Evolutionary conservation across 1,140 invertebrate species (phyloP), one percentile per base, ranked within the genome.

Genomic region (Octopus bimaculoides): DNA sequence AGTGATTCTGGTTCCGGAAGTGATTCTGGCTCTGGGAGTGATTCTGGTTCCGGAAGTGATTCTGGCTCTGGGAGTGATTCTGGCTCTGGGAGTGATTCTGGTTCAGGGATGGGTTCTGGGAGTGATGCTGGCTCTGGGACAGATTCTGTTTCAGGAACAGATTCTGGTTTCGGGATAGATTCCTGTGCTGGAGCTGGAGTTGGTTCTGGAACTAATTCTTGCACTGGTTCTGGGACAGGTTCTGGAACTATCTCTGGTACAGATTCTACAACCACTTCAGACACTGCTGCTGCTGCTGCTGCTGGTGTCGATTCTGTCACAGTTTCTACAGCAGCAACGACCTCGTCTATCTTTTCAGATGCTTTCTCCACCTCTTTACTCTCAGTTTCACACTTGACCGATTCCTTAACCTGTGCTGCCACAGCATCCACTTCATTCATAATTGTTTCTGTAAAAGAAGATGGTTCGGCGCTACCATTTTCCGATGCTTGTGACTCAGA

Each of bases 51-150:
- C 77, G 75, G 78, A 54, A 20, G 69, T 17, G 55, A 69, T 77
- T 79, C 78, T 75, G 8, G 77, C 80, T 52, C 54, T 77, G 54
- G 9, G 10, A 54, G 78, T 76, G 78, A 71, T 52, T 76, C 81
- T 69, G 77, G 81, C 77, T 75, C 66, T 79, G 75, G 78, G 69
- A 20, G 69, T 17, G 55, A 69, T 77, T 79, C 78, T 53, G 7
- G 52, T 54, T 55, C 54, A 69, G 41, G 41, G 52, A 77, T 17
- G 6, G 41, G 20, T 77, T 66, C 66, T 20, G n/a, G 20, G 20
- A 52, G 8, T 7, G 14, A 74, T 69, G 52, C 74, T n/a, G 56
- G 41, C 7, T 73, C 75, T 41, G 78, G 79, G 79, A 76, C 61
- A 17, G 79, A 53, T 26, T 75, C 77, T 20, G 54, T 7, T 6